A percentile compares a stretch with the other conserved stretches of the same genome.
phyloP scores from a whole-genome alignment of 2,797 vertebrate species.

The Takifugu rubripes region DNA sequence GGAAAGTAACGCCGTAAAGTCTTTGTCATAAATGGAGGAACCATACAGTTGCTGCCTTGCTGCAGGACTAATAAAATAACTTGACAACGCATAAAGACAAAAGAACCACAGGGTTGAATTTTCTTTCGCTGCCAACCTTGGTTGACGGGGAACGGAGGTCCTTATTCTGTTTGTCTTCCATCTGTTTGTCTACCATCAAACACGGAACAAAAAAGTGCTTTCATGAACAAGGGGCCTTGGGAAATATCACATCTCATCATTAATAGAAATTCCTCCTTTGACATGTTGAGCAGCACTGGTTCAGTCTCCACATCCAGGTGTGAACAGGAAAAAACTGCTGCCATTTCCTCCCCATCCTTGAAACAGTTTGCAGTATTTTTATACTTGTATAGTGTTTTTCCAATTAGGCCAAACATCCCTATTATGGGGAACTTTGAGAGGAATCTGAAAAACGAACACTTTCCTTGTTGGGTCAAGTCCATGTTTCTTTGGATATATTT shows the following conservation, averaged over 20 bases:
- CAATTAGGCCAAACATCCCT: too few species aligned
- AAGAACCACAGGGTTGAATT: constrained; percentile 8
- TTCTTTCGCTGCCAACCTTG: neutral
- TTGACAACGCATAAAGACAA: constrained; percentile 51
- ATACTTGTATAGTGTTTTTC: too few species aligned
- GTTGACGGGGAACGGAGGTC: constrained; percentile 1
- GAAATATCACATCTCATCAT: neutral
- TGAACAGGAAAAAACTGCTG: neutral
- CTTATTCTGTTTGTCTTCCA: neutral
- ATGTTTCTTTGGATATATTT: too few species aligned
- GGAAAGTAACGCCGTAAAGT: constrained; percentile 56
- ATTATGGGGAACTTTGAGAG: too few species aligned
- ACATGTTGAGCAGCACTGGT: neutral
- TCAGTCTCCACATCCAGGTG: neutral
- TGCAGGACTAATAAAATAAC: constrained; percentile 50
- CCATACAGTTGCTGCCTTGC: constrained; percentile 48
- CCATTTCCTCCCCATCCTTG: too few species aligned
- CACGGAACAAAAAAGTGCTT: constrained; percentile 5
- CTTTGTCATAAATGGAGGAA: constrained; percentile 51
- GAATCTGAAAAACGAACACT: too few species aligned
- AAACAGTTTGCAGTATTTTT: too few species aligned
- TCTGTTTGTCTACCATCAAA: constrained; percentile 2
- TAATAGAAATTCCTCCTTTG: neutral
- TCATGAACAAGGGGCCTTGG: neutral
- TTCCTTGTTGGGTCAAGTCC: too few species aligned